These are phyloP conservation scores for Gasterosteus nipponicus DNA, from an alignment of 2,113 vertebrate genomes.

Conservation along the genomic window DNA sequence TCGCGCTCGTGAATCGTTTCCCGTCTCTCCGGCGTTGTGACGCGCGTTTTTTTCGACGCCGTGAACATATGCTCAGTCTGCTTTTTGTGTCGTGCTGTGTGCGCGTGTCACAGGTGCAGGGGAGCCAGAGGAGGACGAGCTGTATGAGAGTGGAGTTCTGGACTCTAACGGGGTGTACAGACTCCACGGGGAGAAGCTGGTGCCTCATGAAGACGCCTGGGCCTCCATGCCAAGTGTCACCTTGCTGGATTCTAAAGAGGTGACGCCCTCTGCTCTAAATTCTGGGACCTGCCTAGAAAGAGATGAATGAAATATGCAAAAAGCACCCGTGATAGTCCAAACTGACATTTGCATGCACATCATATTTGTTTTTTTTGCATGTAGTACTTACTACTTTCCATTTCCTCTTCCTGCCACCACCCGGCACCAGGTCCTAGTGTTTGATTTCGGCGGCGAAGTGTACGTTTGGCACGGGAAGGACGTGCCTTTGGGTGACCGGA, in stretches of 20 bases:
- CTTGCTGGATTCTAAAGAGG: slow-evolving; percentile 83
- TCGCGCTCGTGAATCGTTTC: background rate
- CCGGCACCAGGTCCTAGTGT: slow-evolving; percentile 79
- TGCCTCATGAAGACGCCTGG: slow-evolving; percentile 83
- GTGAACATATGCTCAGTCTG: slow-evolving; percentile 1
- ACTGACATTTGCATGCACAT: background rate
- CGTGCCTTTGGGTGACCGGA: slow-evolving; percentile 81
- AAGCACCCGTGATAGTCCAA: background rate
- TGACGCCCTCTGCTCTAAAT: slow-evolving; percentile 34
- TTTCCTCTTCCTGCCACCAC: background rate
- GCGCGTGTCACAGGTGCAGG: slow-evolving; percentile 74
- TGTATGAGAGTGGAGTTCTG: slow-evolving; percentile 81
- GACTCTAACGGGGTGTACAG: slow-evolving; percentile 82
- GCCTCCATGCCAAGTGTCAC: slow-evolving; percentile 82
- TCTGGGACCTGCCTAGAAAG: background rate
- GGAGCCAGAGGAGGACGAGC: slow-evolving; percentile 84
- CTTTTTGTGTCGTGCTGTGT: background rate
- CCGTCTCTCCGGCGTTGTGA: background rate
- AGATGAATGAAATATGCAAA: background rate
- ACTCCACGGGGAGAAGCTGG: slow-evolving; percentile 81
- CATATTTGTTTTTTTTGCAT: background rate
- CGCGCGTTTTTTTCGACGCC: background rate
- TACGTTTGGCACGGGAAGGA: slow-evolving; percentile 86
- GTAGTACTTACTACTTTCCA: background rate
- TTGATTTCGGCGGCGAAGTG: slow-evolving; percentile 85